These are phyloP conservation scores for Dufourea novaeangliae DNA, from an alignment of 1,140 invertebrate genomes.

Conservation along the genomic window DNA sequence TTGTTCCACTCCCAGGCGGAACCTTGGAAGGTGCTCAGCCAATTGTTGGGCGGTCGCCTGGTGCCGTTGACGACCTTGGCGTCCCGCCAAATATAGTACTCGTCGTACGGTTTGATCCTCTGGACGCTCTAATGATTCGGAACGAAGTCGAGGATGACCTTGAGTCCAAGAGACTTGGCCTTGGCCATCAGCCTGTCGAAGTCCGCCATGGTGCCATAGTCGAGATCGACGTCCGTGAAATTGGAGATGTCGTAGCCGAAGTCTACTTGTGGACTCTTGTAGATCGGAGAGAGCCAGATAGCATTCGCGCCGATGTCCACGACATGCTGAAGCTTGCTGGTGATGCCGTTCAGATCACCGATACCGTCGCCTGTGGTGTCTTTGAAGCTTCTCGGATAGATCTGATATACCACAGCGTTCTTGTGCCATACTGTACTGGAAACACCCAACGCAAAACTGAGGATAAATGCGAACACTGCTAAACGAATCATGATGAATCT, in stretches of 20 bases:
- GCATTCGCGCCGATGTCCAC: slow-evolving; percentile 85
- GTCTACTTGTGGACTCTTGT: slow-evolving; percentile 83
- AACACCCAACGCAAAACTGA: background rate
- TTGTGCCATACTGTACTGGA: slow-evolving; percentile 86
- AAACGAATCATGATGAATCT: slow-evolving; percentile 79
- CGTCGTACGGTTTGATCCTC: slow-evolving; percentile 83
- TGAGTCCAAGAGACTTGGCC: slow-evolving; percentile 71
- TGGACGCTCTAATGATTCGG: slow-evolving; percentile 88
- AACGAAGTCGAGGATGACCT: slow-evolving; percentile 86
- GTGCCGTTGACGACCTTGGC: slow-evolving; percentile 67
- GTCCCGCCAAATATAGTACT: slow-evolving; percentile 87
- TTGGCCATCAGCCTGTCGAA: slow-evolving; percentile 82
- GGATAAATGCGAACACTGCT: background rate
- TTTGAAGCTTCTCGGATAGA: slow-evolving; percentile 90
- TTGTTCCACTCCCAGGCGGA: slow-evolving; percentile 83
- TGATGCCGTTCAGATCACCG: slow-evolving; percentile 87
- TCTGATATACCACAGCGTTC: slow-evolving; percentile 87
- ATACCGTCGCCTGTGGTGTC: slow-evolving; percentile 90
- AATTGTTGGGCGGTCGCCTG: slow-evolving; percentile 70
- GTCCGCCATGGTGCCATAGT: slow-evolving; percentile 85
- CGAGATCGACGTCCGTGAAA: slow-evolving; percentile 83
- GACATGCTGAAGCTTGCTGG: slow-evolving; percentile 84
- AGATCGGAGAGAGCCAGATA: slow-evolving; percentile 85
- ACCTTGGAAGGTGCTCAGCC: slow-evolving; percentile 78
- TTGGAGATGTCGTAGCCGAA: slow-evolving; percentile 87